Evolutionary conservation across 2,888 invertebrate species (phyloP).

Genomic region (Catocala fraxini): DNA sequence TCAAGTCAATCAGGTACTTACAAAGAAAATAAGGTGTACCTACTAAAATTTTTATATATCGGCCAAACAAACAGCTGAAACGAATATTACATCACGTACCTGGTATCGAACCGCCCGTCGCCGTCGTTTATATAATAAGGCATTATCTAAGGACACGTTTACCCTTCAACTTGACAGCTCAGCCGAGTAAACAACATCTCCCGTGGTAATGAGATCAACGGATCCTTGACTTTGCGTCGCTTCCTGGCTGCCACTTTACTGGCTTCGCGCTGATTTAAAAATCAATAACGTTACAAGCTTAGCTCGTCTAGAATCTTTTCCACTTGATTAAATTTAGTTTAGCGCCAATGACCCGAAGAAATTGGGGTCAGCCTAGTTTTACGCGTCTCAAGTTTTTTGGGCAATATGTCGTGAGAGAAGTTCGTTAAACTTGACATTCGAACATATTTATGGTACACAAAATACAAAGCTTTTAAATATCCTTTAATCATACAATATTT

Average conservation of each 20-base stretch:
- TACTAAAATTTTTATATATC: too few species aligned
- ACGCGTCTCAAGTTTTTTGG: conserved; percentile 13
- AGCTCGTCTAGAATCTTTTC: conserved; percentile 31
- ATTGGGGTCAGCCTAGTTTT: conserved; percentile 24
- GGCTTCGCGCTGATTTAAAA: conserved; percentile 71
- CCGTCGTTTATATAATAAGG: neutral
- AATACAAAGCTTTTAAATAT: too few species aligned
- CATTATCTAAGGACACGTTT: conserved; percentile 20
- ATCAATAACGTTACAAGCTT: conserved; percentile 61
- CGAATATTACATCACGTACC: neutral
- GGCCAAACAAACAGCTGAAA: neutral
- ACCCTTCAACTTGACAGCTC: conserved; percentile 77
- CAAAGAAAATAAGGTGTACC: too few species aligned
- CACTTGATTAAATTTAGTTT: conserved; percentile 29
- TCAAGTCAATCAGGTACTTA: too few species aligned
- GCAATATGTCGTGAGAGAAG: conserved; percentile 11
- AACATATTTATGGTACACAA: too few species aligned
- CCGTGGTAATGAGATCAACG: conserved; percentile 73
- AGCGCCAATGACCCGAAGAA: conserved; percentile 29
- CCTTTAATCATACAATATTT: too few species aligned
- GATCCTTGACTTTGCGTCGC: conserved; percentile 76
- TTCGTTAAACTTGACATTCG: too few species aligned
- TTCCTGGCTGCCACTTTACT: conserved; percentile 60
- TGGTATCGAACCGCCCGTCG: too few species aligned
- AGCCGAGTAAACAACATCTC: conserved; percentile 51